A percentile compares a stretch with the other conserved stretches of the same genome.
Conservation (phyloP, 2,113 vertebrate genomes). For the Hyperopisus bebe region DNA sequence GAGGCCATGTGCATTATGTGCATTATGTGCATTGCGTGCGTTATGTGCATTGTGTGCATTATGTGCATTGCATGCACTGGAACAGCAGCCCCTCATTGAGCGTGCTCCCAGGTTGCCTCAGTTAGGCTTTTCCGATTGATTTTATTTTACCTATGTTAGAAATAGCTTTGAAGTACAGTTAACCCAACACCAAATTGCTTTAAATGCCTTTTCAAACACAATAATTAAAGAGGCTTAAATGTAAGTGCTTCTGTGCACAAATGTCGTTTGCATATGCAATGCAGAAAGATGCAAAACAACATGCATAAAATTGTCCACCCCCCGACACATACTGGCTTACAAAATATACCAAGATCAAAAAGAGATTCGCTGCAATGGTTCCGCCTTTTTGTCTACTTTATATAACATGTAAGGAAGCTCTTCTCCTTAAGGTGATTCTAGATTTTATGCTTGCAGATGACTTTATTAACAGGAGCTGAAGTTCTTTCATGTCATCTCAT, state of each 20-base stretch:
- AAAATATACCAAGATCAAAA: neutral
- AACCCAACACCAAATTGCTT: neutral
- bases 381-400: neutral
- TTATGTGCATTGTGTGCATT: too few species aligned
- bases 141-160: neutral
- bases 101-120: neutral
- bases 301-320: neutral
- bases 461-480: neutral
- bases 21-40: neutral
- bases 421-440: neutral
- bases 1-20: neutral
- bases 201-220: neutral
- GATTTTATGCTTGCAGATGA: neutral
- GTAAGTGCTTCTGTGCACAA: neutral
- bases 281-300: neutral
- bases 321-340: neutral
- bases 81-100: neutral
- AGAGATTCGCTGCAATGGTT: neutral
- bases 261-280: neutral
- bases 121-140: neutral
- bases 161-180: neutral
- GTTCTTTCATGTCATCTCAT: neutral
- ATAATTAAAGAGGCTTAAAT: neutral
- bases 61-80: neutral
- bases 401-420: neutral